Conservation (phyloP, 2,797 vertebrate genomes). For the Acanthornis magna region DNA sequence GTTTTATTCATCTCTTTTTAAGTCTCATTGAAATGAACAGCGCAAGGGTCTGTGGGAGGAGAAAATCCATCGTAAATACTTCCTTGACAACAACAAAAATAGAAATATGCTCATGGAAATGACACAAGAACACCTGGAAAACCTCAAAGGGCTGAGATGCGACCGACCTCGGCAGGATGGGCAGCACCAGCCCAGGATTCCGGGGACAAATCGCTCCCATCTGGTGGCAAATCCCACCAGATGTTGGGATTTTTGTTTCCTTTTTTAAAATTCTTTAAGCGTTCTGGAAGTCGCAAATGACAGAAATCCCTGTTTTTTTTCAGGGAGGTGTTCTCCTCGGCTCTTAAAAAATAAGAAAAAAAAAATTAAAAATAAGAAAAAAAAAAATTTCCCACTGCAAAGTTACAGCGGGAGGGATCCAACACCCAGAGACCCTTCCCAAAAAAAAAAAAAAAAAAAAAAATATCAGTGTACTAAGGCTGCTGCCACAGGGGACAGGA, state of each 20-base stretch:
- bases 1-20: conserved; percentile 53
- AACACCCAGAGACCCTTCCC: not conserved
- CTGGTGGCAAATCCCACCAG: not conserved
- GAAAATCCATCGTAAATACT: not conserved
- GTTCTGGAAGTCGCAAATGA: conserved; percentile 45
- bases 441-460: not conserved
- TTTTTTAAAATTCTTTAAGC: not conserved
- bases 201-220: not conserved
- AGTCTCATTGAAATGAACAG: conserved; percentile 58
- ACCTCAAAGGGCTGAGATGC: not conserved
- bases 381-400: conserved; percentile 13
- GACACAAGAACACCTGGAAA: conserved; percentile 41
- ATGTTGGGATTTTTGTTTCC: not conserved
- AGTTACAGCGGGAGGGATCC: not conserved
- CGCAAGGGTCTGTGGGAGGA: conserved; percentile 49
- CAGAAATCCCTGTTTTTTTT: conserved; percentile 29
- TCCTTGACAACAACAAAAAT: conserved; percentile 65
- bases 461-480: not conserved
- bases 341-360: conserved; percentile 21
- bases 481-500: not conserved
- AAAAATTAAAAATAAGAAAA: not conserved
- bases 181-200: conserved; percentile 11
- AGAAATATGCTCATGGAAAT: conserved; percentile 49
- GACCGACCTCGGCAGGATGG: not conserved
- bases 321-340: conserved; percentile 48